Percentiles rank a stretch among this genome's conserved stretches.
These are phyloP conservation scores for Callinectes sapidus DNA, from an alignment of 2,888 invertebrate genomes.

Conservation along the genomic window DNA sequence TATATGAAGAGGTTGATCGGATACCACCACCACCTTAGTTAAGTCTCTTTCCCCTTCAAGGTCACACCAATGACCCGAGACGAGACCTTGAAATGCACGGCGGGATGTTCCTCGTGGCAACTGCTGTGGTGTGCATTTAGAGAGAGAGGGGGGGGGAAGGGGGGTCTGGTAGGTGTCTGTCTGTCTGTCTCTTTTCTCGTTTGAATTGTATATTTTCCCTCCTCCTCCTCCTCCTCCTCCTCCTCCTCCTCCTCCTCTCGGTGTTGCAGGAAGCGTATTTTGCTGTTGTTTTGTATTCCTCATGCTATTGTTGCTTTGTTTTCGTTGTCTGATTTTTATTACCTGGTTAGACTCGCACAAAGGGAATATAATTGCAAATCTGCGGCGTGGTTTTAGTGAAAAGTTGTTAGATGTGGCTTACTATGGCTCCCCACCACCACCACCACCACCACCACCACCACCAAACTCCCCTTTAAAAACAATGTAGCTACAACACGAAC, in stretches of 20 bases:
- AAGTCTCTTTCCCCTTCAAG: background rate
- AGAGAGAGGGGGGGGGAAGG: background rate
- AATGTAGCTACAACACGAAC: no score
- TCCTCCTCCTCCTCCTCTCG: background rate
- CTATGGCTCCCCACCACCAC: no score
- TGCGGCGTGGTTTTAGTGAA: no score
- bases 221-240: background rate
- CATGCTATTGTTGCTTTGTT: no score
- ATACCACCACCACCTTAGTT: background rate
- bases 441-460: no score
- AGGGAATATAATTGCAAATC: no score
- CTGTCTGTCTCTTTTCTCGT: background rate
- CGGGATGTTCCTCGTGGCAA: background rate
- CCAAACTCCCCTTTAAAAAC: no score
- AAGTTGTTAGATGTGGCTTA: no score
- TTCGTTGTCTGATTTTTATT: no score
- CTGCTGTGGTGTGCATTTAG: background rate
- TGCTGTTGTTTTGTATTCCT: background rate
- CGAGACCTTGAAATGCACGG: background rate
- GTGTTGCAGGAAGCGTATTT: no score
- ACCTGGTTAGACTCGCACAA: no score
- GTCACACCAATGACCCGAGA: background rate
- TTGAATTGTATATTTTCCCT: background rate
- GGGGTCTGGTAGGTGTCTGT: background rate
- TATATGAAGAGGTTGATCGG: background rate